Base-by-base conservation (phyloP, 2,797 vertebrate species). In the Neomorphus geoffroyi region DNA sequence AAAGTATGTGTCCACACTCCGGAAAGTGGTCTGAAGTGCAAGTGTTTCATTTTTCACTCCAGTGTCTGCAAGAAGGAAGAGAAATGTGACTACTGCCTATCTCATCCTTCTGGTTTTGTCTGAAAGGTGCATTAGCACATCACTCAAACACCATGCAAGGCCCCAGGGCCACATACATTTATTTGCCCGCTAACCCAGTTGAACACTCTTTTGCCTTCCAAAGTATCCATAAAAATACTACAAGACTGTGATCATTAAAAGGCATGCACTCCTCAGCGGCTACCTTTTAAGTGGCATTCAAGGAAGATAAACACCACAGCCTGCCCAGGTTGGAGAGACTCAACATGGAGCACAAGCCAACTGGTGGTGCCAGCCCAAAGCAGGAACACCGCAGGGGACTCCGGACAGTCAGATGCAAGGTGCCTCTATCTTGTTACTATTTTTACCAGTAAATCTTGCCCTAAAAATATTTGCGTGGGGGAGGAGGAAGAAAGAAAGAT, bases 401-500 rank as follows among this genome's bases (percentile, higher is more conserved):
- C 50, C 0, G 0, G 60, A 67, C 22, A 16, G 35, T 6, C 3
- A 4, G 58, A n/a, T 8, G 19, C n/a, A 71, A 91, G 30, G 67
- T 73, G 53, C 45, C 45, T 88, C 90, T 39, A 27, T 62, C 56
- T 19, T 57, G 88, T 91, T 96, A 53, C 92, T 96, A 96, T 91
- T 97, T 95, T 96, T 94, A 96, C 62, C 85, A 32, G 82, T 83
- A 92, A 93, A 79, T 88, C 94, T 79, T 79, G 86, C 64, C 83
- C 94, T 95, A 87, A 84, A 94, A 92, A 79, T 95, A 91, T 90
- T 83, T 90, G 66, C 0, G 23, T 86, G 91, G 58, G 85, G 77
- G 48, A 86, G 46, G 35, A 75, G 21, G 30, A 71, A 91, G 22
- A 27, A 57, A 51, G 27, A 13, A 80, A 7, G 45, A 90, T 60